phyloP scores from a whole-genome alignment of 1,140 invertebrate genomes.

The Vollenhovia emeryi region DNA sequence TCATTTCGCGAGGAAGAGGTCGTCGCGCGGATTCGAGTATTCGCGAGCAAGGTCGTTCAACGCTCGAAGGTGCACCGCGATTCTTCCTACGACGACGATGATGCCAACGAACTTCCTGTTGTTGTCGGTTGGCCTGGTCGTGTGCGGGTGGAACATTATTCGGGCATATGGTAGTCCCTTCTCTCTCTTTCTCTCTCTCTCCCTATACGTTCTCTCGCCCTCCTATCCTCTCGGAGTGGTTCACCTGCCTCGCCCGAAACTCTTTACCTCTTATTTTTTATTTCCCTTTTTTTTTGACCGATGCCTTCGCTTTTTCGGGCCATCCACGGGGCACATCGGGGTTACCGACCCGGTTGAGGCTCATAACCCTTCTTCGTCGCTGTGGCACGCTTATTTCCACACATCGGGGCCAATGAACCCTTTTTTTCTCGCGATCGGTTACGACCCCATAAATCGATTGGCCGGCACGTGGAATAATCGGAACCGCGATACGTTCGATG shows the following conservation, averaged over 20 bases:
- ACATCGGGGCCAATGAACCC: constrained; percentile 62
- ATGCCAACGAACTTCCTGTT: constrained; percentile 74
- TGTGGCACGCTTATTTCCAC: constrained; percentile 69
- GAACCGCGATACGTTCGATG: background rate
- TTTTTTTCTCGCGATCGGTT: constrained; percentile 53
- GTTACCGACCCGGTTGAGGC: constrained; percentile 77
- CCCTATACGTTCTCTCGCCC: constrained; percentile 62
- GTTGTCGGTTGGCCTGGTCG: constrained; percentile 67
- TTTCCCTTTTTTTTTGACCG: constrained; percentile 61
- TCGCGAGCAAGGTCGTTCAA: constrained; percentile 43
- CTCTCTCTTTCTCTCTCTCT: constrained; percentile 65
- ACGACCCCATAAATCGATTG: background rate
- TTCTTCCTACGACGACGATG: constrained; percentile 11
- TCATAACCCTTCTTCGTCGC: constrained; percentile 78
- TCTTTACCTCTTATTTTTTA: constrained; percentile 74
- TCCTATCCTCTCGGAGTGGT: constrained; percentile 63
- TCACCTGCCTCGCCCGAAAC: constrained; percentile 75
- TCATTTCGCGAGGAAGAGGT: background rate
- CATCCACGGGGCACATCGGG: constrained; percentile 66
- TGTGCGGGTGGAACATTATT: constrained; percentile 82
- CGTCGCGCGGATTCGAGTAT: background rate
- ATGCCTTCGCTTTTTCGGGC: constrained; percentile 62
- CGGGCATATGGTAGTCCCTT: constrained; percentile 81
- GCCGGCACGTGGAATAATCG: constrained; percentile 28
- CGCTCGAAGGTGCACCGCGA: constrained; percentile 5